Base-by-base conservation (phyloP, 2,797 vertebrate genomes). In the Oceanodroma leucorhoa region DNA sequence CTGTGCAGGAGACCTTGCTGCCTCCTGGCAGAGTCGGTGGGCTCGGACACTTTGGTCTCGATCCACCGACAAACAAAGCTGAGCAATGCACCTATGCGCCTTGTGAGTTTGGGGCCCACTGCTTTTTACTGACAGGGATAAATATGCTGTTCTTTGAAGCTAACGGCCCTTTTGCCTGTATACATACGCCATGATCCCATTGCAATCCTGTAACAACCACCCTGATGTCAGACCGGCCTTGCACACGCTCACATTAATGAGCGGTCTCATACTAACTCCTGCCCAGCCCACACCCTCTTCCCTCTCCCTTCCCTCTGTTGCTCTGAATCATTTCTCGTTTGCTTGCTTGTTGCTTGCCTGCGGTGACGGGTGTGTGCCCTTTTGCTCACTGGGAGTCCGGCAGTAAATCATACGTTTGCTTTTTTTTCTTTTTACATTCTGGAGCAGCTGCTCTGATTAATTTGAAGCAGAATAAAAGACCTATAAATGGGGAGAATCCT, bases 391-490 rank as follows among this genome's bases (percentile, higher is more conserved):
- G 19, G 14, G 60, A 92, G 45, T 27, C 71, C 71, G 54, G 87
- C 80, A 94, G 85, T 96, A 96, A 94, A 95, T 96, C 45, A 92
- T 58, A 81, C 0, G 0, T 69, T 83, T 80, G 41, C n/a, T 23
- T 81, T 71, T 73, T 43, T 21, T 20, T 1, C 14, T 78, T 95
- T 91, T 91, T 69, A 80, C 48, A 17, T 89, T 90, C 71, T 83
- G 84, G 26, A 95, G 48, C 75, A 81, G 87, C 71, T 79, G 48
- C 57, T 85, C 36, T 93, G 95, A 85, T 96, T 95, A 93, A 55
- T 67, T 77, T 87, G 86, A 92, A 95, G 73, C 64, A 87, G 79
- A 94, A 93, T 67, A 93, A 89, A 94, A 90, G 83, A 77, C 75
- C 38, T 92, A 46, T 83, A 94, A 96, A 93, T 67, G 70, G 61